phyloP scores from a whole-genome alignment of 2,113 vertebrate genomes.

The Pachycephala philippinensis region DNA sequence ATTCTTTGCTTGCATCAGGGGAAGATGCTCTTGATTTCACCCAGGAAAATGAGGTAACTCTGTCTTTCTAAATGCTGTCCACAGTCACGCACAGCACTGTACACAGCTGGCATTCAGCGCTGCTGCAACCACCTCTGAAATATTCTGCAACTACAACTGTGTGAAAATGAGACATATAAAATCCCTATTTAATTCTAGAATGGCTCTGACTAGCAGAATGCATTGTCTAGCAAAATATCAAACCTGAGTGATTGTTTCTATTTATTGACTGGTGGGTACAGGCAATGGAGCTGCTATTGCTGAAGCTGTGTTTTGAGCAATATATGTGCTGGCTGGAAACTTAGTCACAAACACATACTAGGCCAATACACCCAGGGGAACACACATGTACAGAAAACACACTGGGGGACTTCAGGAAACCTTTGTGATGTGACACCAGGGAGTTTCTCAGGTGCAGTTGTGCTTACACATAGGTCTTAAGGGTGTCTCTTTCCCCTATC shows the following conservation, averaged over 20 bases:
- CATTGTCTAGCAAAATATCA: background rate
- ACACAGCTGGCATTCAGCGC: background rate
- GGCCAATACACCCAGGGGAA: background rate
- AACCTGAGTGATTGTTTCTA: background rate
- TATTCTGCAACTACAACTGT: background rate
- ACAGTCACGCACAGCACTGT: accelerated
- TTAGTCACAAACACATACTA: background rate
- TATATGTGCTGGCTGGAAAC: background rate
- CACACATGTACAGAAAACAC: background rate
- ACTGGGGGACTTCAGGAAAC: background rate
- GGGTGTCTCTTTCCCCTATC: background rate
- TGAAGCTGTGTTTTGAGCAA: background rate
- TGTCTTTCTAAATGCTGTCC: background rate
- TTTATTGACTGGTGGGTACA: background rate
- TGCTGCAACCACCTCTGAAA: background rate
- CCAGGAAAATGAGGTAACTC: slow-evolving; percentile 91
- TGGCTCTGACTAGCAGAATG: background rate
- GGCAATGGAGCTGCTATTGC: background rate
- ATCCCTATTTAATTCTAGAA: background rate
- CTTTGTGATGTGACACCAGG: background rate
- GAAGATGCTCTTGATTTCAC: slow-evolving; percentile 96
- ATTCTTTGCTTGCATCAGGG: slow-evolving; percentile 92
- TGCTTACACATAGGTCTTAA: background rate
- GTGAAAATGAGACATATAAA: background rate
- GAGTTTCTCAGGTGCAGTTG: background rate